These are phyloP conservation scores for Synergus laeviventris DNA, from an alignment of 2,888 invertebrate species.

Conservation along the genomic window DNA sequence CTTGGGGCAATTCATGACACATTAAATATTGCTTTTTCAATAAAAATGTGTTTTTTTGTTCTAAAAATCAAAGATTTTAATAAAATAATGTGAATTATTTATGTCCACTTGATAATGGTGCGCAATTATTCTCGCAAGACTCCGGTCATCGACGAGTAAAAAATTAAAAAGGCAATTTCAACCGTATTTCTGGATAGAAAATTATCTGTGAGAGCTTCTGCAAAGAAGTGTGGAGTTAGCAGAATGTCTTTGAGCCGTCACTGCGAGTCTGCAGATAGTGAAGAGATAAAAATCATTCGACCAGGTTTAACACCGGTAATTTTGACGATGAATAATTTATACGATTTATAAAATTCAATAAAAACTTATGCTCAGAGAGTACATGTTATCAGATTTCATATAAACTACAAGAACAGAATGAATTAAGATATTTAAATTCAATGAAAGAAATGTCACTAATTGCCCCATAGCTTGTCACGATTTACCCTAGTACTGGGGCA, in stretches of 20 bases:
- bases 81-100: no score
- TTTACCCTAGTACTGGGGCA: background rate
- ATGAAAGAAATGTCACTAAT: background rate
- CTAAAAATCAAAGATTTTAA: no score
- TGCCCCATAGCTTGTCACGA: background rate
- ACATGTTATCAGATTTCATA: background rate
- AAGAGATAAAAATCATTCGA: no score
- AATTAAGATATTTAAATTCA: background rate
- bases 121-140: no score
- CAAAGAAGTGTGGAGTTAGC: background rate
- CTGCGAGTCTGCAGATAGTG: conserved; percentile 52
- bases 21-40: no score
- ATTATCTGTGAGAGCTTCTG: background rate
- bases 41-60: no score
- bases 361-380: background rate
- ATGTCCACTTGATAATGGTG: no score
- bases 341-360: no score
- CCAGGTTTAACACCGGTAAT: background rate
- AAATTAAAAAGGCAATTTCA: no score
- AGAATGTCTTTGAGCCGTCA: conserved; percentile 61
- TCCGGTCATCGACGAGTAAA: no score
- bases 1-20: no score
- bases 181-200: no score
- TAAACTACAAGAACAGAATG: background rate
- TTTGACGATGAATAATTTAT: background rate